Percentiles rank a stretch among this genome's conserved stretches.
These are phyloP conservation scores for Glyphotaelius pellucidus DNA, from an alignment of 2,888 invertebrate genomes.

Conservation along the genomic window DNA sequence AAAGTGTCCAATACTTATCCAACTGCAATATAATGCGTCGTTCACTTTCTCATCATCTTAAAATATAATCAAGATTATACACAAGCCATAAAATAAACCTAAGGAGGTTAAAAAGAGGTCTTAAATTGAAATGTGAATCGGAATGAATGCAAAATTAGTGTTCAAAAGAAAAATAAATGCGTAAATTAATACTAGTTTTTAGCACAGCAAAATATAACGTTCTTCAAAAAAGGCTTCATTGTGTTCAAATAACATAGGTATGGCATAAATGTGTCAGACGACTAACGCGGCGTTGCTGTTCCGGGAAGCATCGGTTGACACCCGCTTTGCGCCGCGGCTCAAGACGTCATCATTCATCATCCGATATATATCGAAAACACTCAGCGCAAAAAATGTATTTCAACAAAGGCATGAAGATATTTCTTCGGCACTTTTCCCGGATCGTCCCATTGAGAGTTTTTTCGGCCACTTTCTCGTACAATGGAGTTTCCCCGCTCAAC, in stretches of 20 bases:
- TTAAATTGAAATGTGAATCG: too few species aligned
- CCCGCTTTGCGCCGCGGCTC: slow-evolving; percentile 9
- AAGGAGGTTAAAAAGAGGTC: too few species aligned
- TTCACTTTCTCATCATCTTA: too few species aligned
- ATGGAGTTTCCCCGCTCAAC: slow-evolving; percentile 11
- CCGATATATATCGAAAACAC: slow-evolving; percentile 16
- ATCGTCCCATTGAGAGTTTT: slow-evolving; percentile 2
- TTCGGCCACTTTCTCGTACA: slow-evolving; percentile 4
- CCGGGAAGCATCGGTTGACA: slow-evolving; percentile 11
- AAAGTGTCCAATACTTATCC: too few species aligned
- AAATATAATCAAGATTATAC: too few species aligned
- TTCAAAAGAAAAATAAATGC: not conserved
- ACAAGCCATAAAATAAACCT: too few species aligned
- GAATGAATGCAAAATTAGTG: too few species aligned
- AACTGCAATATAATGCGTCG: too few species aligned
- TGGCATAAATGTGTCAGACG: not conserved
- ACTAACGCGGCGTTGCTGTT: not conserved
- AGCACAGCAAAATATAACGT: not conserved
- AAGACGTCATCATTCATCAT: slow-evolving; percentile 26
- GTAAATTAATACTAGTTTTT: not conserved
- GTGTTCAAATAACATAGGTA: not conserved
- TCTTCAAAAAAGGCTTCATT: not conserved
- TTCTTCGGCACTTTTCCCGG: not conserved
- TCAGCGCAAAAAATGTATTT: slow-evolving; percentile 11
- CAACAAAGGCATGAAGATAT: not conserved